Conservation (phyloP, 1,140 invertebrate genomes). For the Drosophila melanica region DNA sequence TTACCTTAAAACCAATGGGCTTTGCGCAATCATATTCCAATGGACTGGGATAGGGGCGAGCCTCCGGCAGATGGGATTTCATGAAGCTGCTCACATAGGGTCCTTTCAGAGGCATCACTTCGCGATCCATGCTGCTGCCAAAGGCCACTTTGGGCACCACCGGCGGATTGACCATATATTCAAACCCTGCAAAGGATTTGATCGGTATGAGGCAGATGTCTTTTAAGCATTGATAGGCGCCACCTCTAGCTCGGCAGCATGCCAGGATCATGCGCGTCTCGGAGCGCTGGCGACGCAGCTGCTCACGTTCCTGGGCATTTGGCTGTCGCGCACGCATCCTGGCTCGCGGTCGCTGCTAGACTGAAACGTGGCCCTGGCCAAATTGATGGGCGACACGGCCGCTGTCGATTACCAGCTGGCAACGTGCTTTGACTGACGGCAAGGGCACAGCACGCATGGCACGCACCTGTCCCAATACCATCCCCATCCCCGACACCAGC, state of each 20-base stretch:
- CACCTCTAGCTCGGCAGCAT: conserved; percentile 50
- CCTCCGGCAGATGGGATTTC: conserved; percentile 32
- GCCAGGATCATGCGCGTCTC: conserved; percentile 61
- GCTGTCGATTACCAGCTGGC: conserved; percentile 7
- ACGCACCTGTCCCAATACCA: conserved; percentile 25
- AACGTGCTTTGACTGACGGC: conserved; percentile 7
- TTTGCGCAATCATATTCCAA: conserved; percentile 46
- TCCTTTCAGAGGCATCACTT: conserved; percentile 43
- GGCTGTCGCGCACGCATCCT: conserved; percentile 66
- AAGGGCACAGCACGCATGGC: conserved; percentile 8
- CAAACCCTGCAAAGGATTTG: conserved; percentile 61
- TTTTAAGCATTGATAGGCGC: not conserved
- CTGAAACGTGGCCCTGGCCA: conserved; percentile 26
- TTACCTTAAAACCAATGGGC: conserved; percentile 55
- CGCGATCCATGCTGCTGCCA: conserved; percentile 56
- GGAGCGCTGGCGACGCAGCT: conserved; percentile 65
- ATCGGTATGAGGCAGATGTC: too few species aligned
- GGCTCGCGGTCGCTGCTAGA: conserved; percentile 29
- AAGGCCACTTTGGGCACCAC: conserved; percentile 64
- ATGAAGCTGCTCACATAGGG: conserved; percentile 50
- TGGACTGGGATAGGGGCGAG: conserved; percentile 39
- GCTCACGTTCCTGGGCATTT: conserved; percentile 68
- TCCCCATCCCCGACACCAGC: conserved; percentile 2
- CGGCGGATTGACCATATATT: conserved; percentile 76
- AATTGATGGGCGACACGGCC: conserved; percentile 5